A percentile compares a stretch with the other conserved stretches of the same genome.
Evolutionary conservation across 2,797 vertebrate genomes (phyloP).

Genomic region (Eptatretus atami): DNA sequence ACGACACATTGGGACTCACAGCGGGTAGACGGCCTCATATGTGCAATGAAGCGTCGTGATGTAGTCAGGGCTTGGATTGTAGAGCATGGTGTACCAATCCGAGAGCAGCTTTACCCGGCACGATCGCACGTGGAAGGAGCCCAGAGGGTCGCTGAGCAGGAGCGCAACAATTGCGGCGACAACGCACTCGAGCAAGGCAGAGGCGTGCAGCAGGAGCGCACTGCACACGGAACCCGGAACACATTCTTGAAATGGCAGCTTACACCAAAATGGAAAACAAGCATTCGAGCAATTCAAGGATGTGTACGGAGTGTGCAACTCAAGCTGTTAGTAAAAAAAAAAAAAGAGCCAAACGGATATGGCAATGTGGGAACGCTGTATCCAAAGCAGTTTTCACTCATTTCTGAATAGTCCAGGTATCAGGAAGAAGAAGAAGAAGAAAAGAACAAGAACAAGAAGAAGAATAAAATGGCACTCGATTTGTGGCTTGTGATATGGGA

Average conservation of each 20-base stretch:
- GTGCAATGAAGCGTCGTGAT: slow-evolving; percentile 74
- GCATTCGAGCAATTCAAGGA: too few relatives aligned
- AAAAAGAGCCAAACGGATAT: too few relatives aligned
- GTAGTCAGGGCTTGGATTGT: slow-evolving; percentile 86
- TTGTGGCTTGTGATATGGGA: too few relatives aligned
- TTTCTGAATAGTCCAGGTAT: too few relatives aligned
- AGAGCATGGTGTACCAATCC: slow-evolving; percentile 97
- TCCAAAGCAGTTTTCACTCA: too few relatives aligned
- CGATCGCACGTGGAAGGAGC: slow-evolving; percentile 37
- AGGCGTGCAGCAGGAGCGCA: slow-evolving; percentile 55
- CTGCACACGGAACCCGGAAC: slow-evolving; percentile 26
- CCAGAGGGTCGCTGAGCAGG: slow-evolving; percentile 43
- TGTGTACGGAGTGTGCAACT: too few relatives aligned
- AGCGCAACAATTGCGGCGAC: slow-evolving; percentile 34
- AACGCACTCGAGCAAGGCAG: slow-evolving; percentile 45
- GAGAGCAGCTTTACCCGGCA: slow-evolving; percentile 67
- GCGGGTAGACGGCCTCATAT: slow-evolving; percentile 69
- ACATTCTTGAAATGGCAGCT: neutral
- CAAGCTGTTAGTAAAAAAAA: too few relatives aligned
- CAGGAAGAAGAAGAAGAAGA: too few relatives aligned
- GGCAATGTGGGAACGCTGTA: too few relatives aligned
- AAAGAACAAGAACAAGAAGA: too few relatives aligned
- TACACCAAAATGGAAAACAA: too few relatives aligned
- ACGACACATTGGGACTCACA: slow-evolving; percentile 23
- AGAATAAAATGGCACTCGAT: too few relatives aligned